Evolutionary conservation across 2,888 invertebrate genomes (phyloP).

Genomic region (Nasonovia ribisnigri): DNA sequence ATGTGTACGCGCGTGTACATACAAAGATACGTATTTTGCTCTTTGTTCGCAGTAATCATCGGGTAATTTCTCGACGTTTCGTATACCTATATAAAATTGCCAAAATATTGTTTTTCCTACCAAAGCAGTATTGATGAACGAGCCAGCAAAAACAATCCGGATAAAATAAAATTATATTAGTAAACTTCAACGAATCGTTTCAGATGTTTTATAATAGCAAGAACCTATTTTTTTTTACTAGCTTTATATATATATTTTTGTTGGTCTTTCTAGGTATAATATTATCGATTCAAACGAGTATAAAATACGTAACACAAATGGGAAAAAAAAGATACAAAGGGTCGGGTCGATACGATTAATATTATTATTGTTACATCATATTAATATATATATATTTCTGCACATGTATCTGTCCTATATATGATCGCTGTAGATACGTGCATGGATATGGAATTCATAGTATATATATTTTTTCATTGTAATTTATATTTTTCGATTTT

Average conservation of each 20-base stretch:
- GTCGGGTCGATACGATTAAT: slow-evolving; percentile 2
- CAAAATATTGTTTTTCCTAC: background rate
- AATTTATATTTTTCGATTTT: background rate
- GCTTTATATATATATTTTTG: background rate
- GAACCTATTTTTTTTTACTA: background rate
- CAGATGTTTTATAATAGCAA: background rate
- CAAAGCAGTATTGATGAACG: background rate
- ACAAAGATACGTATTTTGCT: background rate
- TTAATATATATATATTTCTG: background rate
- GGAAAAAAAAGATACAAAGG: background rate
- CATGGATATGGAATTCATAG: background rate
- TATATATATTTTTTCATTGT: background rate
- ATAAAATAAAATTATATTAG: background rate
- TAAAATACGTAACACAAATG: background rate
- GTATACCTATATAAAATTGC: background rate
- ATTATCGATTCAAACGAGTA: background rate
- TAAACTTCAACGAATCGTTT: background rate
- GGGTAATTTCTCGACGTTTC: background rate
- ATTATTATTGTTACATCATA: background rate
- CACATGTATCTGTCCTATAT: background rate
- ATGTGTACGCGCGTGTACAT: background rate
- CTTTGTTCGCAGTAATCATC: background rate
- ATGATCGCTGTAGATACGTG: background rate
- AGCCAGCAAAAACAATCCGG: background rate
- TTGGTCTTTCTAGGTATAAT: background rate